These are phyloP conservation scores for Anaspis maculata DNA, from an alignment of 2,888 invertebrate species.

Conservation along the genomic window DNA sequence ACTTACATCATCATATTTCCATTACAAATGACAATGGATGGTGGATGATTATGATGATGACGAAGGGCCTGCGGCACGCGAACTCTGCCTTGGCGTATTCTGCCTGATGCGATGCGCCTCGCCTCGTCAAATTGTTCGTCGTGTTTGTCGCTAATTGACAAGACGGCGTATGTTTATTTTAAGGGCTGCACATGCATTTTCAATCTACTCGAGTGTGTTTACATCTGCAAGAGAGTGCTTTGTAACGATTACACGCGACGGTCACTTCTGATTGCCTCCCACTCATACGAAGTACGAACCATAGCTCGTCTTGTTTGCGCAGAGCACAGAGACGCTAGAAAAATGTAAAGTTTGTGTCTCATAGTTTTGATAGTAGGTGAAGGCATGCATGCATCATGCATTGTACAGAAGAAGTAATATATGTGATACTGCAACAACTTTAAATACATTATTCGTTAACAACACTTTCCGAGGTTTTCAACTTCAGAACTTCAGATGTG, in stretches of 20 bases:
- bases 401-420: too few species aligned
- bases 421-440: too few species aligned
- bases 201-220: constrained; percentile 41
- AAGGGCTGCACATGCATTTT: constrained; percentile 40
- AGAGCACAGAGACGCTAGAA: too few species aligned
- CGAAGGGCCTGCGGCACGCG: constrained; percentile 4
- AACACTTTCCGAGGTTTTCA: too few species aligned
- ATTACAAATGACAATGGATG: neutral
- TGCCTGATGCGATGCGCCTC: too few species aligned
- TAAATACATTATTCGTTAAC: too few species aligned
- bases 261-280: constrained; percentile 8
- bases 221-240: constrained; percentile 36
- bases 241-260: constrained; percentile 30
- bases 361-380: too few species aligned
- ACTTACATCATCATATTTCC: neutral
- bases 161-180: constrained; percentile 37
- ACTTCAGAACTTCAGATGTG: too few species aligned
- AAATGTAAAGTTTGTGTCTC: too few species aligned
- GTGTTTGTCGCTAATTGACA: constrained; percentile 36
- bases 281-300: too few species aligned
- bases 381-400: too few species aligned
- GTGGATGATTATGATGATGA: neutral
- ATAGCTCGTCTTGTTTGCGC: too few species aligned
- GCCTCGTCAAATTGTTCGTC: constrained; percentile 14
- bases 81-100: constrained; percentile 1